Evolutionary conservation across 2,113 vertebrate species (phyloP), one percentile per base, ranked within the genome.

Genomic region (Pipa parva): DNA sequence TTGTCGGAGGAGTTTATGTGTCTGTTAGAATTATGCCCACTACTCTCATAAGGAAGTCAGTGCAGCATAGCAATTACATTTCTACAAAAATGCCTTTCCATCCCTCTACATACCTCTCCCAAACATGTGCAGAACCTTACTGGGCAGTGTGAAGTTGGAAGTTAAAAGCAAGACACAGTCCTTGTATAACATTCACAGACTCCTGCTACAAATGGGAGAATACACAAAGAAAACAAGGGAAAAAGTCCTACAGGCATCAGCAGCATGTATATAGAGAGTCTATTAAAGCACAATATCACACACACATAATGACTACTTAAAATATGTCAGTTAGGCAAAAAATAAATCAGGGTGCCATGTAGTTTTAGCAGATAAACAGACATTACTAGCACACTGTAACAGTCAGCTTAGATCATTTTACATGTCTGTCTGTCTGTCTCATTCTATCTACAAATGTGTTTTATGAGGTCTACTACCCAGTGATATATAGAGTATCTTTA

Each of bases 81-180:
- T 6, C 25, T 39, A 4, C 3, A 15, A 42, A 54, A 27, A 5
- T 46, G 20, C 39, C 7, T 37, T 51, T 63, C 20, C 4, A 20
- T 70, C 65, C 63, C 71, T 22, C 55, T 62, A 60, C 26, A 21
- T 48, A 67, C 59, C 58, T 60, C 46, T 76, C 63, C 33, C 70
- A 77, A 80, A 76, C 71, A 75, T 15, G 39, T 59, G 77, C 74
- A 85, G 76, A 88, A 82, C 74, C 78, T 87, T 73, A 68, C 80
- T 78, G 63, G 54, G n/a, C 6, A 18, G 77, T 77, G 81, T 63
- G 77, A 90, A 86, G 71, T 72, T 75, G 63, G 67, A 67, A 87
- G 79, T 83, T 78, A 74, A 88, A 91, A 85, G 72, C 63, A 72
- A 63, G 21, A 9, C 13, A 59, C 37, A 37, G 48, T 22, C 18